phyloP scores from a whole-genome alignment of 2,797 vertebrate species.

The Labroides dimidiatus region DNA sequence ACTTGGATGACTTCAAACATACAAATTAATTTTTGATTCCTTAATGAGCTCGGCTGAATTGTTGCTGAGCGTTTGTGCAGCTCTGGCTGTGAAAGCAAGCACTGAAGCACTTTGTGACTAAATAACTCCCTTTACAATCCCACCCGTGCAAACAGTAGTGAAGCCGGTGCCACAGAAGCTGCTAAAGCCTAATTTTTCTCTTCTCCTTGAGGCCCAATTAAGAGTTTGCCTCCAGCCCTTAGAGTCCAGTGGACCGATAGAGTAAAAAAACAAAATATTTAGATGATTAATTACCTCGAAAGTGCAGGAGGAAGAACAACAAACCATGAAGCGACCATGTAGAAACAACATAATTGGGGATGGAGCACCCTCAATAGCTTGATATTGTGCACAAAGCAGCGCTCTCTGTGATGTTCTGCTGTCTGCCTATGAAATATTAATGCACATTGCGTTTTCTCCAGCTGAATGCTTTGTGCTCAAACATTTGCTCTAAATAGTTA shows the following conservation, averaged over 20 bases:
- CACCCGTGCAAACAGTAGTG: conserved; percentile 29
- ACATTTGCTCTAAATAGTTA: conserved; percentile 57
- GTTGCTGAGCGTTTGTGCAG: conserved; percentile 5
- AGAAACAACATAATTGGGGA: conserved; percentile 49
- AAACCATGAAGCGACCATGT: conserved; percentile 21
- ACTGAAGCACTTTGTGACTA: conserved; percentile 21
- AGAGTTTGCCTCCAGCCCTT: conserved; percentile 42
- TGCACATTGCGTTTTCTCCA: conserved; percentile 52
- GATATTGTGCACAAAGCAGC: conserved; percentile 6
- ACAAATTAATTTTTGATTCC: conserved; percentile 38
- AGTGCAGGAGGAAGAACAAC: conserved; percentile 47
- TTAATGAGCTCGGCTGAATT: conserved; percentile 30
- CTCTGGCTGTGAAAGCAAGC: conserved; percentile 20
- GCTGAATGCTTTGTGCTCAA: conserved; percentile 49
- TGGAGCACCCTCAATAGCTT: conserved; percentile 23
- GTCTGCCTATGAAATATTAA: conserved; percentile 59
- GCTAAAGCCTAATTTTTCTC: conserved; percentile 28
- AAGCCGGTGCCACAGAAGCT: conserved; percentile 20
- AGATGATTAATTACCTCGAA: conserved; percentile 68
- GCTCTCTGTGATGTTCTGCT: conserved; percentile 39
- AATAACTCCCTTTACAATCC: conserved; percentile 35
- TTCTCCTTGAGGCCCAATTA: conserved; percentile 67
- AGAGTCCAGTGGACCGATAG: conserved; percentile 41
- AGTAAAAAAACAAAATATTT: conserved; percentile 45
- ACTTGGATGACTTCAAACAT: conserved; percentile 33